These are phyloP conservation scores for Beroe ovata DNA, from an alignment of 37 sponge, comb jelly and placozoan species.

Conservation along the genomic window DNA sequence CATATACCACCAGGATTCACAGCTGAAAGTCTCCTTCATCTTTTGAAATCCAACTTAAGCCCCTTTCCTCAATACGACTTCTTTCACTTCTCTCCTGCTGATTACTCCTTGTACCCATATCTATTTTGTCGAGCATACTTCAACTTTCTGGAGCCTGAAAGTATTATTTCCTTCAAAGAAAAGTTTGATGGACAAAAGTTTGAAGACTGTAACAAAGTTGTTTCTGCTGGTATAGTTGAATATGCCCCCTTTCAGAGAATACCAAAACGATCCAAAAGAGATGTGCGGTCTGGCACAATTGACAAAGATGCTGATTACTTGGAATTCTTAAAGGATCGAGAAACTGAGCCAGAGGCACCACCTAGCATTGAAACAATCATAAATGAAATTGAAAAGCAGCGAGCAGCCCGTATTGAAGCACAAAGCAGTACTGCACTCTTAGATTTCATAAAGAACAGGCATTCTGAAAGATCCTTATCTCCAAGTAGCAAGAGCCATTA, in stretches of 20 bases:
- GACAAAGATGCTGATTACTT: conserved; percentile 22
- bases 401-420: not conserved
- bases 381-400: conserved; percentile 32
- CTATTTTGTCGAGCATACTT: conserved; percentile 35
- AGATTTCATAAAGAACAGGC: conserved; percentile 6
- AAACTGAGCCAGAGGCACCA: conserved; percentile 46
- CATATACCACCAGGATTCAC: conserved; percentile 17
- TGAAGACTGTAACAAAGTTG: conserved; percentile 15
- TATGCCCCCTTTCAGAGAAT: conserved; percentile 53
- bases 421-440: conserved; percentile 31
- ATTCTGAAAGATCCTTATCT: not conserved
- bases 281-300: conserved; percentile 26
- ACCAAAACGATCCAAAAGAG: conserved; percentile 24
- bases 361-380: conserved; percentile 62
- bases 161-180: conserved; percentile 11
- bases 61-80: conserved; percentile 40
- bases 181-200: conserved; percentile 55
- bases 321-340: not conserved
- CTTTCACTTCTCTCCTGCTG: conserved; percentile 28
- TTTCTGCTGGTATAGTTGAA: conserved; percentile 26
- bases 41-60: not conserved
- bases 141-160: conserved; percentile 3
- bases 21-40: not conserved
- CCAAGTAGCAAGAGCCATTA: conserved; percentile 1
- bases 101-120: conserved; percentile 14